Evolutionary conservation across 2,113 vertebrate species (phyloP).

Genomic region (Proteles cristata): DNA sequence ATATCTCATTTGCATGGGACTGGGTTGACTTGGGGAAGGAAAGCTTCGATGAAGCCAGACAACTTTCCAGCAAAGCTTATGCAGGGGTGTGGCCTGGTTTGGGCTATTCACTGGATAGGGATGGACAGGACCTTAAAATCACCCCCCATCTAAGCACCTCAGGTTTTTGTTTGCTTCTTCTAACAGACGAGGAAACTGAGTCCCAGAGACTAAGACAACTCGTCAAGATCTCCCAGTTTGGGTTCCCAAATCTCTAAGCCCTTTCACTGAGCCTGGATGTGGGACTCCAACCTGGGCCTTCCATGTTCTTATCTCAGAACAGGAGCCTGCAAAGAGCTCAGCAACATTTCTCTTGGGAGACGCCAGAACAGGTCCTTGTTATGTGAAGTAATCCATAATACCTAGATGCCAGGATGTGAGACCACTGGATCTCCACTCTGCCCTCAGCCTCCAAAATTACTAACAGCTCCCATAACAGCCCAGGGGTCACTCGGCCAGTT

Average conservation of each 20-base stretch:
- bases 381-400: neutral
- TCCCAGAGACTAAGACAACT: neutral
- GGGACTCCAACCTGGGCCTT: neutral
- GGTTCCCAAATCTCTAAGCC: neutral
- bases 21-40: neutral
- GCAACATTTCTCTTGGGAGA: neutral
- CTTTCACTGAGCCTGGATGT: neutral
- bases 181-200: neutral
- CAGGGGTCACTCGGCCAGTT: neutral
- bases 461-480: neutral
- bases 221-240: neutral
- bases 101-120: neutral
- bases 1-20: neutral
- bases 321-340: neutral
- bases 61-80: neutral
- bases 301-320: neutral
- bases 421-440: neutral
- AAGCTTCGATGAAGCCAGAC: neutral
- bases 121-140: neutral
- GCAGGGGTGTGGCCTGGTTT: neutral
- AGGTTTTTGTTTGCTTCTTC: slow-evolving; percentile 8
- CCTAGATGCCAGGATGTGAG: neutral
- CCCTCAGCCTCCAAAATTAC: neutral
- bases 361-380: neutral
- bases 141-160: neutral